Evolutionary conservation across 2,797 vertebrate species (phyloP).

Genomic region (Cossypha dichroa): DNA sequence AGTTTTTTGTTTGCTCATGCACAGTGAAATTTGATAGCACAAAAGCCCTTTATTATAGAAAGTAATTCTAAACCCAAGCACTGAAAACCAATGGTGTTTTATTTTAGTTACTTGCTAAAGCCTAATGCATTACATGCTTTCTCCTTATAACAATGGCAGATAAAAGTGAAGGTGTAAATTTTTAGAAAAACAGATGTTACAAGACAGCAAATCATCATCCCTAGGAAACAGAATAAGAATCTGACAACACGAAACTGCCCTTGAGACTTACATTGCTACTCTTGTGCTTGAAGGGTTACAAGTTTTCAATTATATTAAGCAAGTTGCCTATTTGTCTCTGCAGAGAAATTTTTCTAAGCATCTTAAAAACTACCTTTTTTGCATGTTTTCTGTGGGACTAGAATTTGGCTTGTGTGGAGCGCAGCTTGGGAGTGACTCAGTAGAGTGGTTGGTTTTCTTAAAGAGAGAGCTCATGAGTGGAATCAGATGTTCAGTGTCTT

Average conservation of each 20-base stretch:
- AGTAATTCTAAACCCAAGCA: slow-evolving; percentile 34
- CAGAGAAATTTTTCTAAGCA: not conserved
- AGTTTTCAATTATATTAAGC: not conserved
- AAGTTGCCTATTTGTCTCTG: not conserved
- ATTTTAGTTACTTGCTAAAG: slow-evolving; percentile 5
- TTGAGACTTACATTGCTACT: not conserved
- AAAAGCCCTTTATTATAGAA: slow-evolving; percentile 50
- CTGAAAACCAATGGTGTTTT: not conserved
- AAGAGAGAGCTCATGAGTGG: not conserved
- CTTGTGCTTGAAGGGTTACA: not conserved
- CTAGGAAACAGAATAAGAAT: not conserved
- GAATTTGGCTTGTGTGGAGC: not conserved
- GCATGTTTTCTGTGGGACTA: not conserved
- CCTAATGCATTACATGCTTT: not conserved
- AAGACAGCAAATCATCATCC: not conserved
- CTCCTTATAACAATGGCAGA: not conserved
- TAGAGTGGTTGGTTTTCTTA: not conserved
- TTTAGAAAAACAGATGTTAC: not conserved
- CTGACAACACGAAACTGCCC: not conserved
- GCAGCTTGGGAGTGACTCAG: not conserved
- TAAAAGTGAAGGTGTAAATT: not conserved
- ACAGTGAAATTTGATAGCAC: slow-evolving; percentile 56
- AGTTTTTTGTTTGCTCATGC: slow-evolving; percentile 59
- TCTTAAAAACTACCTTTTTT: not conserved
- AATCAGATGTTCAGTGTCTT: not conserved